Evolutionary conservation across 2,113 vertebrate genomes (phyloP), one percentile per base, ranked within the genome.

Genomic region (Emydocephalus ijimae): DNA sequence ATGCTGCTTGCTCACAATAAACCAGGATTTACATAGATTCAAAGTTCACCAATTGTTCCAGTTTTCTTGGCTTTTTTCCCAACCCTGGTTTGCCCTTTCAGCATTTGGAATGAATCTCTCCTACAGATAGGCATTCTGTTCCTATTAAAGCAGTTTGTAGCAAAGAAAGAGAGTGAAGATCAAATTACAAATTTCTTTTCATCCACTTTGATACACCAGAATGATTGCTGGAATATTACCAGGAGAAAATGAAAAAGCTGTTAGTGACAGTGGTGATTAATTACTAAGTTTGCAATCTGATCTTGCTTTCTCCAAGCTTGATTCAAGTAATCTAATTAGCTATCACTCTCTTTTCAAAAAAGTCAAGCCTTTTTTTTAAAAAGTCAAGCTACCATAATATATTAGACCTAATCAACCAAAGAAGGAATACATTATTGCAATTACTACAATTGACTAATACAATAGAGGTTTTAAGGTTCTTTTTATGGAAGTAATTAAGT

Each of bases 161-260:
- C n/a, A 91, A 85, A 43, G 9, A 2, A 57, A 18, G 1, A 48
- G 24, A 10, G 5, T 85, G 93, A 92, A 85, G 89, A 94, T 93
- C n/a, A 74, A n/a, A 14, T 94, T 93, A 34, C 57, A 90, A 90
- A 57, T 85, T 45, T 89, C 2, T 89, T 15, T 15, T 81, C 87
- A 74, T 90, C 45, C 64, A 3, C 85, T 26, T 0, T 61, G 92
- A 64, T 15, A 54, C n/a, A 45, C 92, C 57, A 92, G 43, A 91
- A 6, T n/a, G 1, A 93, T 0, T 4, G 56, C 18, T 89, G 94
- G 94, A 96, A 92, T 56, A 74, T 39, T 94, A 23, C 21, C 52
- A 61, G 24, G 0, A 4, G 3, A 3, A 29, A 87, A 89, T 91
- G 95, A 11, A 50, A 92, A 54, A 94, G 81, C 4, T 4, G 3